phyloP scores from a whole-genome alignment of 2,113 vertebrate species.

The Passer domesticus region DNA sequence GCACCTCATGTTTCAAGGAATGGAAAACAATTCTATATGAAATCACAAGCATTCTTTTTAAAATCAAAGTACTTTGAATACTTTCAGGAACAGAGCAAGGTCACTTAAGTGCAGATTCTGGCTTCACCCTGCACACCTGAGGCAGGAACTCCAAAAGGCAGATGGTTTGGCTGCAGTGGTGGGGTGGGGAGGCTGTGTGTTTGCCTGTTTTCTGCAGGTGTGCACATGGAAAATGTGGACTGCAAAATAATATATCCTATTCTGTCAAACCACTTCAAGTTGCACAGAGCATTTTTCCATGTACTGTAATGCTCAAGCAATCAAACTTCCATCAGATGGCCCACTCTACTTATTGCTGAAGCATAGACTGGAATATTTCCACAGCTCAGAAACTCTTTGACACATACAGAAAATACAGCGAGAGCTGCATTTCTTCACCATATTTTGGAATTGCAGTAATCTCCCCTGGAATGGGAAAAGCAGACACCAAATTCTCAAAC shows the following conservation, averaged over 20 bases:
- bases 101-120: background rate
- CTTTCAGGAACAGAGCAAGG: background rate
- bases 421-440: background rate
- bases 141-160: background rate
- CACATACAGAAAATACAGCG: background rate
- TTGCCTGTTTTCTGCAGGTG: background rate
- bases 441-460: background rate
- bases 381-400: background rate
- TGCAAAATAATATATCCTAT: background rate
- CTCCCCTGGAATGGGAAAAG: background rate
- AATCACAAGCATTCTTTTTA: background rate
- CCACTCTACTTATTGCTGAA: background rate
- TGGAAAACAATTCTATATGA: background rate
- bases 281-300: background rate
- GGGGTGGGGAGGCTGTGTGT: rapidly evolving
- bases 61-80: background rate
- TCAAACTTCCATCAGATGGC: background rate
- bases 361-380: background rate
- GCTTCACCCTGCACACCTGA: background rate
- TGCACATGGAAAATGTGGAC: background rate
- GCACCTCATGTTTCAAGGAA: background rate
- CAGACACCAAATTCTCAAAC: background rate
- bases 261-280: background rate
- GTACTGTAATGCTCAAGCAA: background rate
- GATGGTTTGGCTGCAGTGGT: background rate